phyloP scores from a whole-genome alignment of 37 sponge, comb jelly and placozoan genomes.

The Tethya wilhelma region DNA sequence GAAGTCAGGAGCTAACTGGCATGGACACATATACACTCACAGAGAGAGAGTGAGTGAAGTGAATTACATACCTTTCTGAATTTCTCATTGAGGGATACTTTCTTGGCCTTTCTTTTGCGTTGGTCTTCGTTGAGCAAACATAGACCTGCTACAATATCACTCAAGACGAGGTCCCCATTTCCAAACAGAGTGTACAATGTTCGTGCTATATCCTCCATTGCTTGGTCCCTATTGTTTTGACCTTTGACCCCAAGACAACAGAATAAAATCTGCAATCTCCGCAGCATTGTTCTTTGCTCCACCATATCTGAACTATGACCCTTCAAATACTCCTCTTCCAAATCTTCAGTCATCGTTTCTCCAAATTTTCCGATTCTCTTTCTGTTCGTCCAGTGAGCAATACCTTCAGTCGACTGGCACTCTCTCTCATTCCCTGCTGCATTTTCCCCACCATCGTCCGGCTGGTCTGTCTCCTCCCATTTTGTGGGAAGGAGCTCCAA shows the following conservation, averaged over 20 bases:
- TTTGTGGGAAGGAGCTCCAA: background rate
- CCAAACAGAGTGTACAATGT: constrained; percentile 3
- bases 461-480: background rate
- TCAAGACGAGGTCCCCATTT: constrained; percentile 1
- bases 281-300: background rate
- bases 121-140: constrained; percentile 16
- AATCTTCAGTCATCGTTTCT: background rate
- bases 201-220: constrained; percentile 3
- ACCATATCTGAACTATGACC: too few species aligned
- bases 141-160: constrained; percentile 15
- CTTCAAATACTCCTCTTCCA: background rate
- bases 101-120: constrained; percentile 3
- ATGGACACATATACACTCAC: too few species aligned
- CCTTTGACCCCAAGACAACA: background rate
- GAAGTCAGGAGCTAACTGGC: too few species aligned
- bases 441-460: background rate
- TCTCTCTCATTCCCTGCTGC: background rate
- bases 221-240: background rate
- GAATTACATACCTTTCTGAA: constrained; percentile 1
- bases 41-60: too few species aligned
- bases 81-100: background rate
- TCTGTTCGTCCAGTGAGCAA: background rate
- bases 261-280: background rate
- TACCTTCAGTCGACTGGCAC: background rate
- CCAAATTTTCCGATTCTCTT: background rate